Base-by-base conservation (phyloP, 2,797 vertebrate species). In the Neostethus bicornis region DNA sequence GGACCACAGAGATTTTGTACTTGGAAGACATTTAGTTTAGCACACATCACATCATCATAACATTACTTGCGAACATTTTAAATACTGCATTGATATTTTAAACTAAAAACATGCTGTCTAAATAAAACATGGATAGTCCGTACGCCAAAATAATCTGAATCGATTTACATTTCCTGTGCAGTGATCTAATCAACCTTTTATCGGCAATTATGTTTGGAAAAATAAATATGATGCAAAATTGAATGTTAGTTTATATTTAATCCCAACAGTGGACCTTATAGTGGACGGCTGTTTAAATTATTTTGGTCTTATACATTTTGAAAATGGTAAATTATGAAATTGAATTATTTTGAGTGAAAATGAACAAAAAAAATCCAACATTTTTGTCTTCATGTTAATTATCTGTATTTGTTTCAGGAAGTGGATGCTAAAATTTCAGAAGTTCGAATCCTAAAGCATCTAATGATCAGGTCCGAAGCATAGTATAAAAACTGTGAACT, bases 401-500 rank as follows among this genome's bases (percentile, higher is more conserved):
- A 4, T n/a, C 11, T 31, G 11, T 52, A 7, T 52, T 12, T 23
- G 21, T 14, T 59, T 38, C 23, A 54, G 24, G 14, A 4, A 4
- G 46, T 19, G n/a, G 21, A 12, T 32, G 17, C 24, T 21, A 5
- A 5, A 57, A 43, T 21, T 45, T 42, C 0, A 34, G 42, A 49
- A 65, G 49, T 55, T 48, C 43, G 63, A 44, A 53, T 26, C 37
- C 37, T 32, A 20, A 64, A 39, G 23, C 48, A 46, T 70, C 54
- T 73, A 73, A 78, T 80, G 72, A 61, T 5, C 26, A 28, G 28
- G 53, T 66, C 46, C 57, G 26, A 76, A n/a, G 44, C 45, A 34
- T 54, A 47, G 24, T 60, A 69, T 61, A 51, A 43, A 51, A 57
- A 61, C 75, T 74, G 70, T 29, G 17, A 67, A 69, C 54, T 67